A percentile compares a stretch with the other conserved stretches of the same genome.
Evolutionary conservation across 2,113 vertebrate genomes (phyloP).

Genomic region (Antechinus stuartii): DNA sequence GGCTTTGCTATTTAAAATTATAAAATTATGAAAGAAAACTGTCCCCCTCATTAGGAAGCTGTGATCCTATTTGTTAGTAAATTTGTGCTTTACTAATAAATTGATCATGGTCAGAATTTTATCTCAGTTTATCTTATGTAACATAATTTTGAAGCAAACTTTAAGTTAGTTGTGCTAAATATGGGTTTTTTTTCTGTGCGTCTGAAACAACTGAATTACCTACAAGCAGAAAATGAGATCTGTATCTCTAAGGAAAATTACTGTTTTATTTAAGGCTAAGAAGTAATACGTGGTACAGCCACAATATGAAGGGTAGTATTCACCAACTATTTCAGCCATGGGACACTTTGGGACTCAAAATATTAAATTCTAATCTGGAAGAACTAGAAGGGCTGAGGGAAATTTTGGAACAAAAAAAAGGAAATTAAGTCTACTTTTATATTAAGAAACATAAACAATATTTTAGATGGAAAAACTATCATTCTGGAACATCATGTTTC

Average conservation of each 20-base stretch:
- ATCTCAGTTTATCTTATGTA: not conserved
- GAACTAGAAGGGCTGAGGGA: not conserved
- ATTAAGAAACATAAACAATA: not conserved
- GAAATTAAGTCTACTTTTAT: not conserved
- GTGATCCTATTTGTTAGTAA: not conserved
- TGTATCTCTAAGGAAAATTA: not conserved
- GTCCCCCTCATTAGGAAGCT: not conserved
- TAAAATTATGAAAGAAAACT: not conserved
- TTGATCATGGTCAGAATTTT: not conserved
- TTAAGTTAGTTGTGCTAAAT: not conserved
- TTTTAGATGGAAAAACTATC: not conserved
- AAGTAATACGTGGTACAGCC: not conserved
- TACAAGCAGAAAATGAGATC: not conserved
- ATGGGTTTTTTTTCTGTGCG: not conserved
- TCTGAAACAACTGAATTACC: not conserved
- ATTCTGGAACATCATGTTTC: not conserved
- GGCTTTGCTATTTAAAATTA: too few species aligned
- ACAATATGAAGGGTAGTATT: not conserved
- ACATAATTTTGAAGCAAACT: not conserved
- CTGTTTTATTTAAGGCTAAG: not conserved
- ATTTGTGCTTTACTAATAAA: not conserved
- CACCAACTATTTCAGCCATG: not conserved
- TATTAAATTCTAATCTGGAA: not conserved
- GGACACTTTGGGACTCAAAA: not conserved
- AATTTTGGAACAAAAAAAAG: not conserved